Evolutionary conservation across 2,797 vertebrate genomes (phyloP).

Genomic region (Lophius americanus): DNA sequence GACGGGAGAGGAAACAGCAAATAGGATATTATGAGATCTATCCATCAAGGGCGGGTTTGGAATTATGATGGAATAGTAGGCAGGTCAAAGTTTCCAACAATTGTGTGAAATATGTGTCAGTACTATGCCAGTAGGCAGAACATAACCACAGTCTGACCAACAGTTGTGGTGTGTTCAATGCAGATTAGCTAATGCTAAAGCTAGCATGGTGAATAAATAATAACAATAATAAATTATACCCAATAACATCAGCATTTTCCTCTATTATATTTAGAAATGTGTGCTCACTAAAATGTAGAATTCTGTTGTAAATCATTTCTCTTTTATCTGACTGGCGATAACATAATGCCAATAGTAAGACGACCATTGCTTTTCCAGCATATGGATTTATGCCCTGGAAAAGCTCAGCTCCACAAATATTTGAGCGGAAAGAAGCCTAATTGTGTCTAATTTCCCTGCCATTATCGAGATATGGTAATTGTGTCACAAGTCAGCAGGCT

Average conservation of each 20-base stretch:
- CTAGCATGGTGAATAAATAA: no score
- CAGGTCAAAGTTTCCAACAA: no score
- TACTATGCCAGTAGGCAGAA: background rate
- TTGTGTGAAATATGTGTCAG: background rate
- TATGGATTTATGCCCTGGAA: conserved; percentile 36
- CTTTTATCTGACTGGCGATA: background rate
- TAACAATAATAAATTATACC: no score
- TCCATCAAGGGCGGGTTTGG: background rate
- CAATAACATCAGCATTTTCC: no score
- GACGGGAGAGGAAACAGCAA: background rate
- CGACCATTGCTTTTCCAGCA: conserved; percentile 9
- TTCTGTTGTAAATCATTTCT: conserved; percentile 21
- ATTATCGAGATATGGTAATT: conserved; percentile 13
- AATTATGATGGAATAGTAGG: background rate
- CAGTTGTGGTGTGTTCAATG: no score
- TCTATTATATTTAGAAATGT: no score
- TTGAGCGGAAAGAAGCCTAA: conserved; percentile 23
- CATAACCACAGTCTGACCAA: background rate
- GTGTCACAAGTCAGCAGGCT: conserved; percentile 7
- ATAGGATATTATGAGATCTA: background rate
- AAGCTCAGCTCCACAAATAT: conserved; percentile 43
- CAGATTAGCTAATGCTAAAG: no score
- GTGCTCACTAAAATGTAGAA: conserved; percentile 6
- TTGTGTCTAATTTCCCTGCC: background rate
- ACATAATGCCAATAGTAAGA: conserved; percentile 25